Evolutionary conservation across 2,888 invertebrate species (phyloP).

Genomic region (Pycnomerus fuliginosus): DNA sequence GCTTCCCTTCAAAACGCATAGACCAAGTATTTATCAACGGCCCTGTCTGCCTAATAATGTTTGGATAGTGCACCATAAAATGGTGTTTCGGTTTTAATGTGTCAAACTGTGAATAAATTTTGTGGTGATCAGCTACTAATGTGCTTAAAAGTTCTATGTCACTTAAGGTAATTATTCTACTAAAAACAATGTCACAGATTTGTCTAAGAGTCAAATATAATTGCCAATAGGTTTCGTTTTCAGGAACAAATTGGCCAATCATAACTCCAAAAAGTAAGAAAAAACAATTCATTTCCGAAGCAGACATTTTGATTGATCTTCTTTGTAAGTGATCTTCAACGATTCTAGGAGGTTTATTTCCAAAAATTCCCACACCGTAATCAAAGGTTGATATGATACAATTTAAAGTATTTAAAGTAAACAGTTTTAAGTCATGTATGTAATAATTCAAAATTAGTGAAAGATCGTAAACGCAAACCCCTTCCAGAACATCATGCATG

Average conservation of each 20-base stretch:
- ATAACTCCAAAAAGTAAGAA: conserved; percentile 23
- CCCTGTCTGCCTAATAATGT: conserved; percentile 11
- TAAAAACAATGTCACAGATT: background rate
- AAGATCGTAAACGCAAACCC: conserved; percentile 26
- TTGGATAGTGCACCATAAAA: conserved; percentile 24
- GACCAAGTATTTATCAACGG: background rate
- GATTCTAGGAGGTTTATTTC: conserved; percentile 27
- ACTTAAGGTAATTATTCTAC: background rate
- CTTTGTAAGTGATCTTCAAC: conserved; percentile 21
- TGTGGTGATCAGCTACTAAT: conserved; percentile 17
- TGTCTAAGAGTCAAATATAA: conserved; percentile 11
- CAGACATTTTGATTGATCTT: conserved; percentile 24
- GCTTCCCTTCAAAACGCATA: background rate
- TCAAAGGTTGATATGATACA: conserved; percentile 15
- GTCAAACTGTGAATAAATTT: conserved; percentile 9
- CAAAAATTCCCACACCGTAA: conserved; percentile 10
- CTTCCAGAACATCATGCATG: conserved; percentile 32
- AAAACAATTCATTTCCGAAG: conserved; percentile 26
- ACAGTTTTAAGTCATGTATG: conserved; percentile 8
- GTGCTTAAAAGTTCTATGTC: background rate
- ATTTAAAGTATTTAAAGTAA: conserved; percentile 22
- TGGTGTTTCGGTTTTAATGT: conserved; percentile 26
- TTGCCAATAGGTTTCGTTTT: conserved; percentile 26
- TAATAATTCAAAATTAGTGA: conserved; percentile 14
- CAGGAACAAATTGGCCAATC: conserved; percentile 27